phyloP scores from a whole-genome alignment of 2,797 vertebrate species.

The Pangasius djambal region DNA sequence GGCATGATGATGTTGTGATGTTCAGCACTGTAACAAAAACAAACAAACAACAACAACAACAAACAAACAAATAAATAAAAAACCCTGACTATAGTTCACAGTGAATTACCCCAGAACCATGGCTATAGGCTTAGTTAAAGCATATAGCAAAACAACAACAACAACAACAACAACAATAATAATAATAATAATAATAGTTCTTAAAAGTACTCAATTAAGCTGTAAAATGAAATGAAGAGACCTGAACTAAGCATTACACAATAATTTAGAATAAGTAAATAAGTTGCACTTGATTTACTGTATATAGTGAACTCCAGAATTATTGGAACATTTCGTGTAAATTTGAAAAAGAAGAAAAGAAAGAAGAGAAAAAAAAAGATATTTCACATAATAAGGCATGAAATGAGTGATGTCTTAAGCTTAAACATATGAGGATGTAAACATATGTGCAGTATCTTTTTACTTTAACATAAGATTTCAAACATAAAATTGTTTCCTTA shows the following conservation, averaged over 20 bases:
- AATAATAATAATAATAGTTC: not conserved
- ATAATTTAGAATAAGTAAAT: not conserved
- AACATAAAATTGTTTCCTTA: not conserved
- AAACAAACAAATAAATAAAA: too few relatives aligned
- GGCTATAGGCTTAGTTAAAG: too few relatives aligned
- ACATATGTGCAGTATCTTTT: not conserved
- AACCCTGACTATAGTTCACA: too few relatives aligned
- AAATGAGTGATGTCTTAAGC: not conserved
- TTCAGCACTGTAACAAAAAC: not conserved
- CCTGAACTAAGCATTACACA: not conserved
- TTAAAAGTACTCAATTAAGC: not conserved
- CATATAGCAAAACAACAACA: too few relatives aligned
- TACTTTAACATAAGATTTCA: not conserved
- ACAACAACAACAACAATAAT: not conserved
- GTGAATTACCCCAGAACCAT: too few relatives aligned
- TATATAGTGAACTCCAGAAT: not conserved
- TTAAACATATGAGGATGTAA: not conserved
- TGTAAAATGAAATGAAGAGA: not conserved
- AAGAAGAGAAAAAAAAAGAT: not conserved
- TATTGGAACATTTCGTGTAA: not conserved
- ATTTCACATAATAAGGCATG: not conserved
- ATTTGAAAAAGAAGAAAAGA: not conserved
- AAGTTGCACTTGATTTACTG: not conserved
- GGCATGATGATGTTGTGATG: not conserved
- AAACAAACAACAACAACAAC: too few relatives aligned